A percentile compares a stretch with the other conserved stretches of the same genome.
These are phyloP conservation scores for Chaenodraco wilsoni DNA, from an alignment of 2,797 vertebrate genomes.

Conservation along the genomic window DNA sequence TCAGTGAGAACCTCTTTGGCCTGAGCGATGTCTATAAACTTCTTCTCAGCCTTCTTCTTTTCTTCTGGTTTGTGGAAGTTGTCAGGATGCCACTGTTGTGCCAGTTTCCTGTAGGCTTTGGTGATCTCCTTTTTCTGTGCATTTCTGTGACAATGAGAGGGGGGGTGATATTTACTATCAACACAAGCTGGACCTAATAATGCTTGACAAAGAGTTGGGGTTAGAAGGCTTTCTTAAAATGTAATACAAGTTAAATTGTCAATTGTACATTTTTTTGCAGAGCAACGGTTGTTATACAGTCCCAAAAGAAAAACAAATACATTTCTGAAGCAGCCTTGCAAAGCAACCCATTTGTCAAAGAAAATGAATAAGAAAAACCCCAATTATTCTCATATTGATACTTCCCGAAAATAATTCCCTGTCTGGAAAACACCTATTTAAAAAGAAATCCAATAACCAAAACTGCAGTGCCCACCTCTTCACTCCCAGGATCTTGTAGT, in stretches of 20 bases:
- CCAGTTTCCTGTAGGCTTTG: slow-evolving; percentile 96
- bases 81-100: slow-evolving; percentile 97
- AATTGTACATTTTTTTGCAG: slow-evolving; percentile 1
- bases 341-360: not conserved
- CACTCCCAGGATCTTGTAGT: slow-evolving; percentile 98
- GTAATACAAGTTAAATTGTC: slow-evolving; percentile 3
- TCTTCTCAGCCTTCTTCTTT: slow-evolving; percentile 97
- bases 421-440: not conserved
- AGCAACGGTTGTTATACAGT: not conserved
- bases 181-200: slow-evolving; percentile 18
- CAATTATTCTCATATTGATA: not conserved
- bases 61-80: slow-evolving; percentile 95
- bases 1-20: slow-evolving; percentile 98
- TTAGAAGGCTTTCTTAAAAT: slow-evolving; percentile 16
- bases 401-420: not conserved
- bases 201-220: not conserved
- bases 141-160: slow-evolving; percentile 78
- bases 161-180: not conserved
- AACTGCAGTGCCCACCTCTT: slow-evolving; percentile 87
- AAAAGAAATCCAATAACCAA: not conserved
- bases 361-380: not conserved
- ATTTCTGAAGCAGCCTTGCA: not conserved
- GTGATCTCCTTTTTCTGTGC: slow-evolving; percentile 98
- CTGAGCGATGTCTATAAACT: slow-evolving; percentile 97
- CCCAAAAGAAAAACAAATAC: slow-evolving; percentile 8